Base-by-base conservation (phyloP, 2,888 invertebrate genomes). In the Napeogenes inachia region DNA sequence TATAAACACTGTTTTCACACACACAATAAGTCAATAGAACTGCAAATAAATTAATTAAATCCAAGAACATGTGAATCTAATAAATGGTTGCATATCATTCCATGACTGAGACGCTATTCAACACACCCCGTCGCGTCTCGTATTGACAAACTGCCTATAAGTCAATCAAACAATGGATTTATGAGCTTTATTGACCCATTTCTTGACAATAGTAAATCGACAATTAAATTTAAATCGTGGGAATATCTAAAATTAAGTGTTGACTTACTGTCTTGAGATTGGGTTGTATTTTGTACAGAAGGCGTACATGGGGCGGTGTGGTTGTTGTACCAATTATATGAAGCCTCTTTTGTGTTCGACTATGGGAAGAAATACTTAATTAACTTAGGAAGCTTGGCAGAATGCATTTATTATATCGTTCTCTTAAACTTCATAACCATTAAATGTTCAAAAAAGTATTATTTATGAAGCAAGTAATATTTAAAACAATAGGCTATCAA, bases 111-210 rank as follows among this genome's bases (percentile, higher is more conserved):
- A 70, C 76, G 77, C 73, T 74, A 75, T 75, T 81, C 76, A 76
- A 78, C 77, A 78, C 70, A 77, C 70, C 85, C 84, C 85, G 82
- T 75, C 60, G 82, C 63, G 75, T 65, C 70, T 69, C 76, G 81
- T 89, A 89, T 89, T 87, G 89, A 89, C 84, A 87, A 82, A 86
- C 81, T 87, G 88, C 88, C 87, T 89, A 89, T 89, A 88, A 84
- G 79, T 84, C 84, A 80, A 87, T 84, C 86, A 83, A 87, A 89
- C 88, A 89, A 89, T 79, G 71, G 71, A 78, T 79, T 79, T 78
- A 81, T 75, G 79, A 78, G 77, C 80, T 85, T 81, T 87, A 89
- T 89, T 89, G 89, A 89, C 89, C 88, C 78, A 84, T 89, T 89
- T 88, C 87, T 88, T 87, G 73, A 85, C 83, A 87, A 87, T 84